Evolutionary conservation across 2,113 vertebrate genomes (phyloP), one percentile per base, ranked within the genome.

Genomic region (Paramisgurnus dabryanus): DNA sequence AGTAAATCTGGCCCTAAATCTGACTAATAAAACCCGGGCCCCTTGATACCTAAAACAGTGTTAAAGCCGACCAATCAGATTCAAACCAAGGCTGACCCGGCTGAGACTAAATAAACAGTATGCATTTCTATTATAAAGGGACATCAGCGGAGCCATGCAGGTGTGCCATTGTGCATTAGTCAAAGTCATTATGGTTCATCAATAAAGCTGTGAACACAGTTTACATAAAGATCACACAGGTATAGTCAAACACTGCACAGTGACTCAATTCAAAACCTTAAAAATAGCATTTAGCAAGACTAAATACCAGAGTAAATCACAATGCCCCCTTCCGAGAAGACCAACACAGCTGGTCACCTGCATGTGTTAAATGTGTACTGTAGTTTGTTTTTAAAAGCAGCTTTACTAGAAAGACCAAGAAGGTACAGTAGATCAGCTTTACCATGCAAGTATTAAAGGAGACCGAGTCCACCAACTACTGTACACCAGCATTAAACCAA

Each of bases 201-300:
- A 45, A 27, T 17, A 17, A 10, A 50, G 27, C 11, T 18, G 45
- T 15, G 65, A 76, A 40, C 13, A 47, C 63, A 43, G 65, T 67
- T 68, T 45, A 67, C 64, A 13, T 8, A 9, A 17, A 27, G 57
- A 39, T 55, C 40, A 17, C 12, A 34, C 40, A 47, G 50, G 50
- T 55, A 81, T 50, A 75, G 27, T 53, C 47, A 68, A 67, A 67
- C 9, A 78, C 27, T 34, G 27, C 27, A 34, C 27, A 34, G 75
- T n/a, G 50, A n/a, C 41, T 18, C 39, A 8, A 60, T 22, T 27
- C 34, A 57, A 50, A 4, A 50, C 49, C 41, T 55, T 53, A 43
- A 76, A 43, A 34, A 34, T 34, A 34, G 27, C 53, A 9, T 18
- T 18, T 53, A 61, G 55, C 40, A 40, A 70, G 12, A 50, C 47